Evolutionary conservation across 2,113 vertebrate species (phyloP).

Genomic region (Ranitomeya variabilis): DNA sequence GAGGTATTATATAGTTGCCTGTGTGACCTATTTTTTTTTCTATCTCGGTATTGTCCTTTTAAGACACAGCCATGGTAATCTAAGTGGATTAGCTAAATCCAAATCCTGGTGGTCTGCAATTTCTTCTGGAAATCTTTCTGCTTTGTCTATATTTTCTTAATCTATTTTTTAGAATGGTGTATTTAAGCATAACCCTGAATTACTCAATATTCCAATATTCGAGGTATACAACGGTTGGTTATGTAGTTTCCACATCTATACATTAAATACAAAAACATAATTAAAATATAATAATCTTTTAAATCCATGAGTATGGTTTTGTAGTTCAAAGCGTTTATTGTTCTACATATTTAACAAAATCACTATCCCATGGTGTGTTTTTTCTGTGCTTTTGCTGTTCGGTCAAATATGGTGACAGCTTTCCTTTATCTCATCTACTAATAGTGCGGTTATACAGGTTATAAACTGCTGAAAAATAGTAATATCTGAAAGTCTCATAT

Average conservation of each 20-base stretch:
- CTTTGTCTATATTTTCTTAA: slow-evolving; percentile 68
- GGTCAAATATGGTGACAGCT: too few species aligned
- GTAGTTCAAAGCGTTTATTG: too few species aligned
- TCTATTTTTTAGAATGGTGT: slow-evolving; percentile 52
- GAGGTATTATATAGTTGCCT: slow-evolving; percentile 47
- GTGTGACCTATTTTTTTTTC: slow-evolving; percentile 73
- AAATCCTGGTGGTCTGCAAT: slow-evolving; percentile 75
- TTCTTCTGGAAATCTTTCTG: slow-evolving; percentile 72
- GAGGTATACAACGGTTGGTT: neutral
- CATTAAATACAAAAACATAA: too few species aligned
- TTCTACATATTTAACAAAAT: neutral
- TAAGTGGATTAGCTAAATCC: slow-evolving; percentile 81
- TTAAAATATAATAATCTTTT: neutral
- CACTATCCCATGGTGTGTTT: too few species aligned
- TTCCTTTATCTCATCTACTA: too few species aligned
- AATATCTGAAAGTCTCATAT: too few species aligned
- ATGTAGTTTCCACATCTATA: neutral
- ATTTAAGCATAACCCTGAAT: slow-evolving; percentile 50
- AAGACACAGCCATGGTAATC: slow-evolving; percentile 74
- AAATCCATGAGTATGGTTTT: neutral
- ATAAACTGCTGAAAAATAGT: too few species aligned
- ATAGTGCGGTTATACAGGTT: too few species aligned
- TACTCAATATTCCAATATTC: neutral
- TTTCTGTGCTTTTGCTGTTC: too few species aligned
- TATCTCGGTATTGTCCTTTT: slow-evolving; percentile 72